A percentile compares a stretch with the other conserved stretches of the same genome.
Conservation (phyloP, 2,113 vertebrate species). For the Physeter macrocephalus region DNA sequence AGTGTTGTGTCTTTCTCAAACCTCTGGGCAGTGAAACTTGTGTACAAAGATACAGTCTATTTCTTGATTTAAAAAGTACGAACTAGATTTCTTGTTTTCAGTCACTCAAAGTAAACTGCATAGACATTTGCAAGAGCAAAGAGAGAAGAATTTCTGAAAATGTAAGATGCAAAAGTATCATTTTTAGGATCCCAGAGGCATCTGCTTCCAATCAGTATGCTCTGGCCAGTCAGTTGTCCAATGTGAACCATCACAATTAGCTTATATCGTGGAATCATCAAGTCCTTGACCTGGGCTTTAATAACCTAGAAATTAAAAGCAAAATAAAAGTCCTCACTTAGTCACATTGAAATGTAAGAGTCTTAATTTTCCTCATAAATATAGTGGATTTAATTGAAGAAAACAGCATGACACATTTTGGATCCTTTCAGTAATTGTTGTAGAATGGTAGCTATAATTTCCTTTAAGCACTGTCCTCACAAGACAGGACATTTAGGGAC, state of each 20-base stretch:
- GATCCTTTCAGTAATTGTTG: background rate
- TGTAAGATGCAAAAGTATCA: conserved; percentile 83
- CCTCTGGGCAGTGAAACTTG: background rate
- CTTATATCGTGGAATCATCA: conserved; percentile 89
- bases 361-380: background rate
- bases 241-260: conserved; percentile 86
- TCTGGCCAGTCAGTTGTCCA: conserved; percentile 86
- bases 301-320: conserved; percentile 80
- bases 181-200: conserved; percentile 89
- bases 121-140: conserved; percentile 89
- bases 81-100: background rate
- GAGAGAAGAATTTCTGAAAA: conserved; percentile 89
- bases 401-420: background rate
- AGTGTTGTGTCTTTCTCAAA: background rate
- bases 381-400: background rate
- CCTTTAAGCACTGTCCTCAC: background rate
- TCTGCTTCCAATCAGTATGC: conserved; percentile 87
- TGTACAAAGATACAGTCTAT: background rate
- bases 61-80: background rate
- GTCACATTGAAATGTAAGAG: background rate
- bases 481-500: background rate
- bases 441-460: background rate
- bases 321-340: background rate
- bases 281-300: conserved; percentile 86
- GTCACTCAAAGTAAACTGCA: conserved; percentile 88